Evolutionary conservation across 2,113 vertebrate genomes (phyloP).

Genomic region (Daphoenositta chrysoptera): DNA sequence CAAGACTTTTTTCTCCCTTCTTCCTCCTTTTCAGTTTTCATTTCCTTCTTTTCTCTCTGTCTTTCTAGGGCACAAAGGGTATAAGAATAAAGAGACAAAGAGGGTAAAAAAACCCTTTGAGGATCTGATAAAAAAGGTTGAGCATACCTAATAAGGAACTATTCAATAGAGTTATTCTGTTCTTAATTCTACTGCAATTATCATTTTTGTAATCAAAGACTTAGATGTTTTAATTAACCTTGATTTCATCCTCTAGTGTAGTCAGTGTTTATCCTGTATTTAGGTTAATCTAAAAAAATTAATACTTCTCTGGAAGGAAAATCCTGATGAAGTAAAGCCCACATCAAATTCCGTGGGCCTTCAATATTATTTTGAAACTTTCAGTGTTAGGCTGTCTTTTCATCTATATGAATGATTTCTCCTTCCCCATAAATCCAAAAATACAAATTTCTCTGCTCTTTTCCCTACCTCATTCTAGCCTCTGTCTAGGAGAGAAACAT

Average conservation of each 20-base stretch:
- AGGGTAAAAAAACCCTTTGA: not conserved
- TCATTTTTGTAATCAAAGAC: not conserved
- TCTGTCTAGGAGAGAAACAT: not conserved
- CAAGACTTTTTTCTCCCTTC: not conserved
- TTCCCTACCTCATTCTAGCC: not conserved
- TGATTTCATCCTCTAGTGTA: not conserved
- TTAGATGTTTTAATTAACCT: constrained; percentile 4
- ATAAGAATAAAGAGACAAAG: not conserved
- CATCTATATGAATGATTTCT: not conserved
- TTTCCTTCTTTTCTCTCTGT: not conserved
- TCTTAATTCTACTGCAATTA: not conserved
- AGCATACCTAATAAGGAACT: not conserved
- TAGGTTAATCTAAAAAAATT: not conserved
- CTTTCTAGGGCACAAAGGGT: not conserved
- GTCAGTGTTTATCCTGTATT: not conserved
- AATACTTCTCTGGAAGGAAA: not conserved
- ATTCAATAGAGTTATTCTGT: not conserved
- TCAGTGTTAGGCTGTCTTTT: not conserved
- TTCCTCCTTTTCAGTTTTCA: not conserved
- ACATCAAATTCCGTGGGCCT: not conserved
- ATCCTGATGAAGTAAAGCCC: not conserved
- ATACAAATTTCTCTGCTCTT: not conserved
- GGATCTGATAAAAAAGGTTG: not conserved
- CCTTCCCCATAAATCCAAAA: not conserved
- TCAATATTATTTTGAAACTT: not conserved